These are phyloP conservation scores for Drosophila parabipectinata DNA, from an alignment of 1,140 invertebrate genomes.

Conservation along the genomic window DNA sequence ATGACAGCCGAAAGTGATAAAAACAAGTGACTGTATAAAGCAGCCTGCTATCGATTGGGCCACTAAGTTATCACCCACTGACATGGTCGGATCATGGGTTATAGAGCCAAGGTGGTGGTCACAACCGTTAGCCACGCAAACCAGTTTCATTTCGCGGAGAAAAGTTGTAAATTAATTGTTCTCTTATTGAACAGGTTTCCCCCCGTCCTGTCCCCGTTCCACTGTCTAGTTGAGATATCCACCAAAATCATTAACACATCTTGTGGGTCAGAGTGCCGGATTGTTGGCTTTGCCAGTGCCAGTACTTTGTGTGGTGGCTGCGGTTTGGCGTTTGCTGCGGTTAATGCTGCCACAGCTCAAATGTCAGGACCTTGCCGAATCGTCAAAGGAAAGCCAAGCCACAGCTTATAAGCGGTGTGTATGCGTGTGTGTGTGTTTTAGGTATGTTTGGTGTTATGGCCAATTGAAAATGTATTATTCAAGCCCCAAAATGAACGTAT, in stretches of 20 bases:
- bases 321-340: constrained; percentile 37
- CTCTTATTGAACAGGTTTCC: constrained; percentile 17
- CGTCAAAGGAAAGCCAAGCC: constrained; percentile 37
- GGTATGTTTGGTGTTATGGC: constrained; percentile 15
- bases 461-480: constrained; percentile 52
- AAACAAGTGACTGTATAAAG: constrained; percentile 43
- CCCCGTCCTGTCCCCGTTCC: not conserved
- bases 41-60: constrained; percentile 13
- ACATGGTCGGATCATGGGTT: constrained; percentile 3
- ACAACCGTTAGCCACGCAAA: constrained; percentile 5
- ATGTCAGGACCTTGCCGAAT: constrained; percentile 30
- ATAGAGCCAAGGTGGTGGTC: not conserved
- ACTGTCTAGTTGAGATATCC: not conserved
- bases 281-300: constrained; percentile 18
- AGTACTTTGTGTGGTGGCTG: constrained; percentile 17
- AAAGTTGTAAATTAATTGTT: constrained; percentile 41
- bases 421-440: constrained; percentile 1
- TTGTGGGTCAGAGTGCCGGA: constrained; percentile 15
- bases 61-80: not conserved
- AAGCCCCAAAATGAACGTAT: constrained; percentile 45
- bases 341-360: constrained; percentile 32
- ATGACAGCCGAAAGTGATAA: constrained; percentile 52
- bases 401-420: constrained; percentile 18
- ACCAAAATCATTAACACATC: constrained; percentile 35
- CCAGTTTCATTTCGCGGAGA: constrained; percentile 2